phyloP scores from a whole-genome alignment of 2,888 invertebrate species.

The Listrodromus nycthemerus region DNA sequence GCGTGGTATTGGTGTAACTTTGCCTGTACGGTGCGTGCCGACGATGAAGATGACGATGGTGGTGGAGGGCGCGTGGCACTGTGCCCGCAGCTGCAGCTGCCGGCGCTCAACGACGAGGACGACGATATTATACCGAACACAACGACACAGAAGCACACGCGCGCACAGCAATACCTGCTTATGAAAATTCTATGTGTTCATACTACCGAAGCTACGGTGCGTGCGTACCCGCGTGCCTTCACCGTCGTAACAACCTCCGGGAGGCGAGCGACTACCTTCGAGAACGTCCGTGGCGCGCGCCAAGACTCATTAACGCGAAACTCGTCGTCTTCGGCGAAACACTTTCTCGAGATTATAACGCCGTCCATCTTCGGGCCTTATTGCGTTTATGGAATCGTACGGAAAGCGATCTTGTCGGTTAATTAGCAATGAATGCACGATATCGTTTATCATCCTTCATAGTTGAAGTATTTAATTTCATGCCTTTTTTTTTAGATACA shows the following conservation, averaged over 20 bases:
- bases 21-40: constrained; percentile 54
- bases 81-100: constrained; percentile 79
- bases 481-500: background rate
- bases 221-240: constrained; percentile 50
- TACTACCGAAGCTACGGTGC: constrained; percentile 40
- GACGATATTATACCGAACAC: constrained; percentile 32
- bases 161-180: constrained; percentile 43
- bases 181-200: constrained; percentile 49
- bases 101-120: constrained; percentile 52
- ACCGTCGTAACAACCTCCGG: constrained; percentile 36
- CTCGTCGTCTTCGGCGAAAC: constrained; percentile 65
- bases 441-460: background rate
- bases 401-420: background rate
- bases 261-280: constrained; percentile 7
- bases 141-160: constrained; percentile 4
- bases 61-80: constrained; percentile 80
- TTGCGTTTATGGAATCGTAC: constrained; percentile 12
- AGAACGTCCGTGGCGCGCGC: constrained; percentile 76
- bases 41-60: constrained; percentile 51
- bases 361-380: background rate
- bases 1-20: constrained; percentile 55
- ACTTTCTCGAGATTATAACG: constrained; percentile 31
- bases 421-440: background rate
- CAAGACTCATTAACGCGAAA: constrained; percentile 78
- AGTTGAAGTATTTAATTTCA: background rate